Conservation (phyloP, 30 jellyfish, hydroid and myxozoan species). For the Cassiopea andromeda region DNA sequence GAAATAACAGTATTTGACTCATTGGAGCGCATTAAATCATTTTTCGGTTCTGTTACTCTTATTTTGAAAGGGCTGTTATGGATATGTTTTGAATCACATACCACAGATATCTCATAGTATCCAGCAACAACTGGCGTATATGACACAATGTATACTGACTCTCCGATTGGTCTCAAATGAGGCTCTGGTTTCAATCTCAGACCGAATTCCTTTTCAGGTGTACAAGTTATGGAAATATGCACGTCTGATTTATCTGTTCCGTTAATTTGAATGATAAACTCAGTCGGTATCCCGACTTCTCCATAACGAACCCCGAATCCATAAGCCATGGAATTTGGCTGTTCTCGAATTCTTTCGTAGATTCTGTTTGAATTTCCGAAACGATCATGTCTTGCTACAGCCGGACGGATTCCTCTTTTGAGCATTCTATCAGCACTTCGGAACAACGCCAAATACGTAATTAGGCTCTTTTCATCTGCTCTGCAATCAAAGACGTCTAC, state of each 20-base stretch:
- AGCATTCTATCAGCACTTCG: constrained; percentile 95
- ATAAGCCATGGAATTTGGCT: constrained; percentile 72
- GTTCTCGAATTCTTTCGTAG: background rate
- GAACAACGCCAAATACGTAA: constrained; percentile 87
- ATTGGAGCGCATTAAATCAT: constrained; percentile 24
- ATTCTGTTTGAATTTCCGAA: background rate
- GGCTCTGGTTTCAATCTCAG: constrained; percentile 78
- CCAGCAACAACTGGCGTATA: constrained; percentile 96
- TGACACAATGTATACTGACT: constrained; percentile 75
- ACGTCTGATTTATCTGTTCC: constrained; percentile 69
- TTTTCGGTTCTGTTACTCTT: constrained; percentile 59
- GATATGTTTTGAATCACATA: constrained; percentile 80
- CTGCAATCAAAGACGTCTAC: constrained; percentile 71
- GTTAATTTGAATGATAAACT: constrained; percentile 77
- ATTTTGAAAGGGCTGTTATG: constrained; percentile 86
- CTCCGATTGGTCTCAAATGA: constrained; percentile 79
- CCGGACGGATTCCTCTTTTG: constrained; percentile 75
- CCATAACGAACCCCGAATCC: constrained; percentile 96
- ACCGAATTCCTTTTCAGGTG: constrained; percentile 72
- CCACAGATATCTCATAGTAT: constrained; percentile 64
- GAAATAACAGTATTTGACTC: constrained; percentile 38
- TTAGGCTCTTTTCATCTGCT: constrained; percentile 79
- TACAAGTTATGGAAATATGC: constrained; percentile 84
- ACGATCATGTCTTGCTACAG: constrained; percentile 12
- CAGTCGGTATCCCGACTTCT: constrained; percentile 95